Percentiles rank a stretch among this genome's conserved stretches.
These are phyloP conservation scores for Drosophila sucinea DNA, from an alignment of 1,140 invertebrate genomes.

Conservation along the genomic window DNA sequence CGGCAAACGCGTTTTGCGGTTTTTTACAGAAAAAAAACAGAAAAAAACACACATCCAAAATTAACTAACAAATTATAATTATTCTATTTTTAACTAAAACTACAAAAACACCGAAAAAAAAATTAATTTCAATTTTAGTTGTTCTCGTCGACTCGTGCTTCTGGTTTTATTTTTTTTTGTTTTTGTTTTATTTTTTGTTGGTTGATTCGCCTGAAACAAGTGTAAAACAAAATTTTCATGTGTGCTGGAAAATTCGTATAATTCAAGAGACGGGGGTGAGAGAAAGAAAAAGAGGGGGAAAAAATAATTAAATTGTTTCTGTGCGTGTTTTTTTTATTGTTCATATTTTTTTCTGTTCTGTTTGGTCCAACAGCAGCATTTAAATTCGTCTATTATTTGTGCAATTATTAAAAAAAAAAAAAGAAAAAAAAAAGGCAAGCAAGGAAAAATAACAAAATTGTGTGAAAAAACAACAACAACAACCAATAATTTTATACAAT, in stretches of 20 bases:
- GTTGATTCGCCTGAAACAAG: constrained; percentile 1
- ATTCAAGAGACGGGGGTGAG: background rate
- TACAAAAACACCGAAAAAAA: background rate
- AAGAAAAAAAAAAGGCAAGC: constrained; percentile 31
- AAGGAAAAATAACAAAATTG: constrained; percentile 50
- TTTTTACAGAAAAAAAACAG: constrained; percentile 2
- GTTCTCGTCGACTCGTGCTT: background rate
- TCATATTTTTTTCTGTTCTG: background rate
- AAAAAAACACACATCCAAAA: background rate
- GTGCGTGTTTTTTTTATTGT: constrained; percentile 36
- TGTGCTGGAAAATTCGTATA: constrained; percentile 36
- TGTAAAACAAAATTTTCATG: background rate
- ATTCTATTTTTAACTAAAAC: constrained; percentile 5
- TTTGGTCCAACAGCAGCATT: constrained; percentile 42
- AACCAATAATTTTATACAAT: constrained; percentile 13
- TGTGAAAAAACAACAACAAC: constrained; percentile 62
- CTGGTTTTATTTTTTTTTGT: too few relatives aligned
- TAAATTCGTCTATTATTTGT: constrained; percentile 62
- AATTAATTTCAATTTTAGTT: background rate
- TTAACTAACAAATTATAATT: constrained; percentile 9
- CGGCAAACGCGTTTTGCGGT: constrained; percentile 38
- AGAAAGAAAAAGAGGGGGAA: constrained; percentile 1
- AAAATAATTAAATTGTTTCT: constrained; percentile 43
- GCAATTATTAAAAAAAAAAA: constrained; percentile 72
- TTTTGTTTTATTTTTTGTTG: background rate